phyloP scores from a whole-genome alignment of 35 echinoderm and acorn worm genomes.

The Heliocidaris tuberculata region DNA sequence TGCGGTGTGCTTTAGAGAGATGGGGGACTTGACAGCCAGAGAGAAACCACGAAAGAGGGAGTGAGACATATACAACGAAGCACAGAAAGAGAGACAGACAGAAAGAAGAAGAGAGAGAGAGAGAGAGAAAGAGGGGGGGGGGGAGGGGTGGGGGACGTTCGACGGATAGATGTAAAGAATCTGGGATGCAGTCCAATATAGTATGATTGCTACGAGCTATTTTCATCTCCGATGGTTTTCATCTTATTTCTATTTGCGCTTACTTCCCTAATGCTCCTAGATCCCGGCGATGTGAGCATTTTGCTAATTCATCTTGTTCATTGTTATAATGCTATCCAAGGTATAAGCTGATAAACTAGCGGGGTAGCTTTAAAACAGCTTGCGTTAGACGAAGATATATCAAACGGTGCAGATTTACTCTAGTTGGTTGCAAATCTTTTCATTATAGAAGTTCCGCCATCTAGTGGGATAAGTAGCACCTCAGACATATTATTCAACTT shows the following conservation, averaged over 20 bases:
- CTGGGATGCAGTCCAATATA: neutral
- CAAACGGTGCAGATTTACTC: no score
- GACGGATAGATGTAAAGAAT: neutral
- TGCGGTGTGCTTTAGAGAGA: no score
- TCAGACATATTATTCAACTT: no score
- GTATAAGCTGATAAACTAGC: neutral
- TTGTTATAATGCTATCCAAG: neutral
- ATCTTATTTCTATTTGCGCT: neutral
- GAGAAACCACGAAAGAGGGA: no score
- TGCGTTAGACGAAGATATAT: no score
- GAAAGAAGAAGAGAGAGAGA: neutral
- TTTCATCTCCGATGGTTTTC: neutral
- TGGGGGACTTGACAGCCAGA: no score
- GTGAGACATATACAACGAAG: no score
- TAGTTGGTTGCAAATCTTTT: no score
- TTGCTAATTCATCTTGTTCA: neutral
- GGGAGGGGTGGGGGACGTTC: neutral
- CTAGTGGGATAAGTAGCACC: no score
- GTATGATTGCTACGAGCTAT: neutral
- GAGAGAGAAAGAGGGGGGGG: neutral
- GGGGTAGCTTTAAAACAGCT: no score
- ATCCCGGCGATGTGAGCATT: neutral
- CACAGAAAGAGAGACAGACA: neutral
- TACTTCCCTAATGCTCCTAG: neutral
- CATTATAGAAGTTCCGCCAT: no score